Base-by-base conservation (phyloP, 2,888 invertebrate genomes). In the Nomada fucata region DNA sequence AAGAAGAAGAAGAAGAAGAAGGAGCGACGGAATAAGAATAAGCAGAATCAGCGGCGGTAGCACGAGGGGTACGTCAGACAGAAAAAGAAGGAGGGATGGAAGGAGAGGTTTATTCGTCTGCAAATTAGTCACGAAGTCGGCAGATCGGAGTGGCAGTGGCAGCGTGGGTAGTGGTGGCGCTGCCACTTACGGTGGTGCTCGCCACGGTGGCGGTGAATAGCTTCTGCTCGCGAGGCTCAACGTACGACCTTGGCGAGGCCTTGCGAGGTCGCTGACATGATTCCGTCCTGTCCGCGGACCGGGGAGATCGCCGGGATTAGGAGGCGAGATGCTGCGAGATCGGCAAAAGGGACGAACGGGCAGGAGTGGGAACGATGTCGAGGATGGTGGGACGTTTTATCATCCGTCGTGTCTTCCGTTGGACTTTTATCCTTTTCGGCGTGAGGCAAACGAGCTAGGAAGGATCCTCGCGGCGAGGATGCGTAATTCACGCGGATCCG, bases 221-320 rank as follows among this genome's bases (percentile, higher is more conserved):
- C 90, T 90, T 86, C 87, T 84, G 87, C 89, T 88, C 87, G 88
- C 79, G 84, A 83, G 90, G 92, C 93, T 93, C 92, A 93, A 92
- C 90, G 92, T 91, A 92, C 93, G 93, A 90, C 93, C 93, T 93
- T 93, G 93, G 91, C 86, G 91, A 90, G 93, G 90, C 93, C 93
- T 93, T 92, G 93, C 91, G 91, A 92, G 93, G 93, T 93, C 93
- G 90, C 92, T 91, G 92, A 93, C 93, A 91, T 92, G 92, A 91
- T 91, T 91, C 90, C 87, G 88, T 89, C 87, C 86, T 89, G 85
- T 87, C 84, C 87, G 75, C 79, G 82, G 77, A 20, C 82, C 74
- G 29, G 71, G 29, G 61, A 83, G 83, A 86, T 86, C 77, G 59
- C 53, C 15, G 79, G 83, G 83, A 85, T 85, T 88, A 83, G 86